Base-by-base conservation (phyloP, 92 coral and sea anemone genomes). In the Porites divaricata region DNA sequence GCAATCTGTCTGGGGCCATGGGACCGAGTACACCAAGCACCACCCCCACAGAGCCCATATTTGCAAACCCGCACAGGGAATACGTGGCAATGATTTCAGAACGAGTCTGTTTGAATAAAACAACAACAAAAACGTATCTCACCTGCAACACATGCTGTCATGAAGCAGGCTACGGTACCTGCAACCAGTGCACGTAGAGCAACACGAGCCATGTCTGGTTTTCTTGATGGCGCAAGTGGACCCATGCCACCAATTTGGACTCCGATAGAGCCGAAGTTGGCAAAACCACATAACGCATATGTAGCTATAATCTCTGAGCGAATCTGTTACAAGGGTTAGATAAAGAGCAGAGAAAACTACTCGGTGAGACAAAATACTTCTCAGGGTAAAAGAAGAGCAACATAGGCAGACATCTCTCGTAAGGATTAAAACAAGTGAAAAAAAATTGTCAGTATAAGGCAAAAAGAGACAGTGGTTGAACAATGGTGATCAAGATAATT, bases 71-170 rank as follows among this genome's bases (percentile, higher is more conserved):
- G 48, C 98, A 96, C 51, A 96, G 85, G 12, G 96, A 98, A 45
- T 96, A 96, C 0, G 98, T 96, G 15, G 95, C 89, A 16, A 96
- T 93, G 50, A 96, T 94, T 84, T 92, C 95, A 12, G 98, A 94
- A 24, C 98, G 95, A 51, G 88, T 88, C 98, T 94, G 93, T 87
- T 64, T 75, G 78, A 57, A 45, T 59, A 23, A n/a, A 51, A 51
- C n/a, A 26, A 67, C 13, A 17, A 48, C 52, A 76, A 16, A 74
- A 74, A 51, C n/a, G 21, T 49, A 65, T 53, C 90, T 88, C 90
- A 96, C 99, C 99, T 49, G 99, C 99, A 63, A 96, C 75, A 74
- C 98, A 96, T 1, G 99, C 99, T 6, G 99, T 96, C 93, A 96
- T 94, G 75, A 96, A 87, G 84, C 99, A 96, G 48, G 99, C 99